Conservation (phyloP, 2,797 vertebrate genomes). For the Spheniscus humboldti region DNA sequence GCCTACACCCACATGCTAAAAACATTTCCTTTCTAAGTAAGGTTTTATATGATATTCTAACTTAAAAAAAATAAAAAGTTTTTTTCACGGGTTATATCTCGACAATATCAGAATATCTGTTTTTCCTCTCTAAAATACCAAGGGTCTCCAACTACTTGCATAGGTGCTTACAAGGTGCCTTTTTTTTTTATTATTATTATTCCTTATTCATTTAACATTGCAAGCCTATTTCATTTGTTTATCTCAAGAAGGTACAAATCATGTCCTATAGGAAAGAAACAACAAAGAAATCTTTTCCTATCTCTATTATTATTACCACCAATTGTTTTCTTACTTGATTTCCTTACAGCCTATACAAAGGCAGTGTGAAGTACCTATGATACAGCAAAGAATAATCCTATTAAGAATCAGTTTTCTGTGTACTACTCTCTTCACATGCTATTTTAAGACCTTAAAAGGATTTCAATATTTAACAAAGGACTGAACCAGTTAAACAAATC, state of each 20-base stretch:
- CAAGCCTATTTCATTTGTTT: neutral
- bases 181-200: neutral
- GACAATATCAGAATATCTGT: neutral
- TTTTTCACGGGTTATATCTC: neutral
- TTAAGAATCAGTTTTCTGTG: neutral
- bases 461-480: neutral
- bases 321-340: neutral
- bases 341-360: neutral
- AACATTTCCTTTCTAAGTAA: neutral
- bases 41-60: neutral
- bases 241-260: neutral
- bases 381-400: neutral
- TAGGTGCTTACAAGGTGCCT: neutral
- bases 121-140: neutral
- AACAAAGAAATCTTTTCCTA: neutral
- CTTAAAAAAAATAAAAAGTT: neutral
- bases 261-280: neutral
- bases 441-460: neutral
- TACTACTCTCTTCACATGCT: neutral
- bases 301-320: neutral
- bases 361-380: neutral
- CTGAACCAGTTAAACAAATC: neutral
- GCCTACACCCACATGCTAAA: neutral
- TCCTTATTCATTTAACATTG: neutral
- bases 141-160: neutral